These are phyloP conservation scores for Microtus ochrogaster DNA, from an alignment of 2,113 vertebrate species.

Conservation along the genomic window DNA sequence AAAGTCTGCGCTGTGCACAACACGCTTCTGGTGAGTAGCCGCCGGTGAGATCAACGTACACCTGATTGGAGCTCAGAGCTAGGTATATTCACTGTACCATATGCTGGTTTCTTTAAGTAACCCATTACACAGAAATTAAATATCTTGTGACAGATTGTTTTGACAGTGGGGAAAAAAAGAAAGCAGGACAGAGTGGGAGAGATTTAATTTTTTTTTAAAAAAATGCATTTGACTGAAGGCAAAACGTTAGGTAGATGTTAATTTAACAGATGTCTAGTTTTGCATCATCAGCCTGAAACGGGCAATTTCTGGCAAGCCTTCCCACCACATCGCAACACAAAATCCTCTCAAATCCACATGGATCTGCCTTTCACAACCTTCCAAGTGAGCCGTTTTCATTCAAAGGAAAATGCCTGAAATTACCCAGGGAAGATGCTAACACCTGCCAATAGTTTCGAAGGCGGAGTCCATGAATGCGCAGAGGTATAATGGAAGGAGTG, in stretches of 20 bases:
- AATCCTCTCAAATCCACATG: slow-evolving; percentile 82
- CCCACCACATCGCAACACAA: slow-evolving; percentile 82
- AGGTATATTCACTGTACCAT: slow-evolving; percentile 80
- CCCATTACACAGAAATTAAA: slow-evolving; percentile 87
- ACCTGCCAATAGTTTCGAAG: slow-evolving; percentile 83
- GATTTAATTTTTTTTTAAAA: slow-evolving; percentile 84
- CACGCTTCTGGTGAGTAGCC: slow-evolving; percentile 23
- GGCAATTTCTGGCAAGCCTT: slow-evolving; percentile 87
- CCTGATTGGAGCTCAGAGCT: slow-evolving; percentile 67
- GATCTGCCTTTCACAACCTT: slow-evolving; percentile 83
- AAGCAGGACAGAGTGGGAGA: slow-evolving; percentile 76
- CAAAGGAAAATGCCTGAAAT: slow-evolving; percentile 82
- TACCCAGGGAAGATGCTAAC: slow-evolving; percentile 79
- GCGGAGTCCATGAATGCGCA: slow-evolving; percentile 75
- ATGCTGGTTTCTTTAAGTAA: slow-evolving; percentile 87
- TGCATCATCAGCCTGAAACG: slow-evolving; percentile 88
- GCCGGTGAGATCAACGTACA: not conserved
- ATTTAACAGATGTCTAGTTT: slow-evolving; percentile 90
- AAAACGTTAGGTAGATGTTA: slow-evolving; percentile 89
- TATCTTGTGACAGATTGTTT: slow-evolving; percentile 88
- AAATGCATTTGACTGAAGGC: slow-evolving; percentile 88
- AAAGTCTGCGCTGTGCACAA: slow-evolving; percentile 6
- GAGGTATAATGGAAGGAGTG: slow-evolving; percentile 72
- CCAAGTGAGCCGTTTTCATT: slow-evolving; percentile 84
- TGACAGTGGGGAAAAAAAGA: slow-evolving; percentile 84